phyloP scores from a whole-genome alignment of 2,797 vertebrate genomes.

The Sus cebifrons region DNA sequence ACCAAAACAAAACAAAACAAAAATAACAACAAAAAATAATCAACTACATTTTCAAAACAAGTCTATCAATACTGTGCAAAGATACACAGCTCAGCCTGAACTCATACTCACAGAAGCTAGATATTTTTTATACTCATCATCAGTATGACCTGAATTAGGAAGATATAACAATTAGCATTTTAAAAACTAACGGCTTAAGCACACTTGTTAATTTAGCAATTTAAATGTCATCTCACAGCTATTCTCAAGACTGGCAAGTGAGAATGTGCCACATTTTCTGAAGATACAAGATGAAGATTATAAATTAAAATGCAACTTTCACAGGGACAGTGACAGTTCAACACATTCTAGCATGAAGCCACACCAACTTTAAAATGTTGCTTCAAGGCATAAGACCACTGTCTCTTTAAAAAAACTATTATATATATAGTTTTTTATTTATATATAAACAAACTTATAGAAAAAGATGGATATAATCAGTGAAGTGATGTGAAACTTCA shows the following conservation, averaged over 20 bases:
- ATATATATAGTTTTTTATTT: neutral
- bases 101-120: neutral
- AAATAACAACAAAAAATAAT: neutral
- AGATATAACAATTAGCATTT: slow-evolving; percentile 10
- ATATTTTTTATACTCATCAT: neutral
- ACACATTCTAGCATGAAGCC: neutral
- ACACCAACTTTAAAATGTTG: neutral
- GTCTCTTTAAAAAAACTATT: neutral
- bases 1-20: no score
- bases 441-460: neutral
- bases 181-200: slow-evolving; percentile 61
- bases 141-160: neutral
- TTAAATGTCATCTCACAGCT: slow-evolving; percentile 61
- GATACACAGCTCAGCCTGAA: neutral
- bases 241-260: slow-evolving; percentile 2
- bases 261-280: slow-evolving; percentile 36
- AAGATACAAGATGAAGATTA: slow-evolving; percentile 46
- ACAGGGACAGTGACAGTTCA: neutral
- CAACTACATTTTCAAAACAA: slow-evolving; percentile 54
- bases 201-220: slow-evolving; percentile 59
- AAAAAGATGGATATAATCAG: neutral
- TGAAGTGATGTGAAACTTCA: neutral
- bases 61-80: neutral
- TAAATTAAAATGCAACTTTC: slow-evolving; percentile 67
- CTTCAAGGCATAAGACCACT: neutral